Conservation (phyloP, 2,113 vertebrate species). For the Benitochromis conjunctus region DNA sequence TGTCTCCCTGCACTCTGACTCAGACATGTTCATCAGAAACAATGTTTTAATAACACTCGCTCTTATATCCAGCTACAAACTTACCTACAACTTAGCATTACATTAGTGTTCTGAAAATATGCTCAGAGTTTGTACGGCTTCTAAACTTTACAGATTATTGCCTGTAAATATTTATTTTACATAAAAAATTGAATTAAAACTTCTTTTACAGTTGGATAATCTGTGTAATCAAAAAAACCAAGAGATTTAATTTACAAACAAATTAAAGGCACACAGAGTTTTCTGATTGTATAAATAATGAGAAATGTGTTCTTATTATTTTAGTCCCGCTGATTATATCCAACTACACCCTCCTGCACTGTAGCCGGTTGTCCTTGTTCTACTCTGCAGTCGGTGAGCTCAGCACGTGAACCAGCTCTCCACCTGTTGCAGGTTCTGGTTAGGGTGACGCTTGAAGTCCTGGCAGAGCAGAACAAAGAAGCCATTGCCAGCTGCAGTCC, state of each 20-base stretch:
- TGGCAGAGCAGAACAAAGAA: neutral
- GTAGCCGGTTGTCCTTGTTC: neutral
- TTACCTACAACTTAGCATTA: neutral
- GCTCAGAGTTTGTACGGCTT: neutral
- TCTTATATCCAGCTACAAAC: neutral
- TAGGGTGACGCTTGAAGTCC: neutral
- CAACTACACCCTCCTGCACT: neutral
- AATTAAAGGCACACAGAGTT: neutral
- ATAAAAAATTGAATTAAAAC: neutral
- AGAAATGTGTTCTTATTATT: neutral
- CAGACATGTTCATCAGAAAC: neutral
- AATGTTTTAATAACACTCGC: neutral
- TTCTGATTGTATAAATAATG: neutral
- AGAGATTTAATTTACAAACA: neutral
- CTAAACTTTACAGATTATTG: neutral
- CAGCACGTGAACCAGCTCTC: neutral
- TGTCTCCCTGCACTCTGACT: neutral
- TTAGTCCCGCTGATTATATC: neutral
- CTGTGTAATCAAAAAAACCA: neutral
- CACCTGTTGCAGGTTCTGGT: neutral
- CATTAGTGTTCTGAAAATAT: neutral
- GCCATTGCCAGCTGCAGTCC: neutral
- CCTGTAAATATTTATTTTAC: neutral
- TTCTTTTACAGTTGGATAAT: neutral
- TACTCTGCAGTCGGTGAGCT: neutral